Base-by-base conservation (phyloP, 1,140 invertebrate species). In the Drosophila takahashii region DNA sequence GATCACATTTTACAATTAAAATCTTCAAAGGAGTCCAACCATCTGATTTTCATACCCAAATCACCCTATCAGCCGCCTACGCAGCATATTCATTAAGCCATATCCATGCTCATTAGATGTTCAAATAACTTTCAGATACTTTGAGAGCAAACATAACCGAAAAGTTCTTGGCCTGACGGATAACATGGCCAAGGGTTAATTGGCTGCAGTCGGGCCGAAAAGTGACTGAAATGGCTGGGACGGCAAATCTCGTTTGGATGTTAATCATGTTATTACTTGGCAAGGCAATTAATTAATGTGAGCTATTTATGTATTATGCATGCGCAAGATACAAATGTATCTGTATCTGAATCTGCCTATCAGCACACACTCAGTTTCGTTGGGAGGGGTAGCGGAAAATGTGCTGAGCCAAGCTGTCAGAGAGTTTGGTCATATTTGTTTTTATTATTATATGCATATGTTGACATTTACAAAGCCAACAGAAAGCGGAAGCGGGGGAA, bases 391-490 rank as follows among this genome's bases (percentile, higher is more conserved):
- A 8, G 42, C 6, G 53, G 52, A 44, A 71, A 86, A 87, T 86
- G 65, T 86, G 81, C 81, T 86, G 81, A 86, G 83, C 65, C 74
- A 83, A 83, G 79, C 79, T 83, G 79, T 83, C 71, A 75, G 79
- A 75, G 81, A 72, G 62, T 86, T 87, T 87, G 58, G 81, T 45
- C 83, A 86, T 86, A 86, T 86, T 86, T 86, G 83, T 75, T 87
- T 87, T 86, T 86, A 86, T 86, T 86, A 86, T 86, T 86, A 86
- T 86, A 86, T 87, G 81, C 81, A 86, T 86, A 86, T 86, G 81
- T 86, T 86, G 83, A 86, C 81, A 86, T 86, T 86, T 86, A 87
- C 69, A 86, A 72, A 78, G 71, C 77, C 44, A 66, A 60, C 27
- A 42, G 59, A 47, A 52, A 16, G 1, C 6, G 29, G 41, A 42